Conservation (phyloP, 2,888 invertebrate species). For the Coenonympha arcania region DNA sequence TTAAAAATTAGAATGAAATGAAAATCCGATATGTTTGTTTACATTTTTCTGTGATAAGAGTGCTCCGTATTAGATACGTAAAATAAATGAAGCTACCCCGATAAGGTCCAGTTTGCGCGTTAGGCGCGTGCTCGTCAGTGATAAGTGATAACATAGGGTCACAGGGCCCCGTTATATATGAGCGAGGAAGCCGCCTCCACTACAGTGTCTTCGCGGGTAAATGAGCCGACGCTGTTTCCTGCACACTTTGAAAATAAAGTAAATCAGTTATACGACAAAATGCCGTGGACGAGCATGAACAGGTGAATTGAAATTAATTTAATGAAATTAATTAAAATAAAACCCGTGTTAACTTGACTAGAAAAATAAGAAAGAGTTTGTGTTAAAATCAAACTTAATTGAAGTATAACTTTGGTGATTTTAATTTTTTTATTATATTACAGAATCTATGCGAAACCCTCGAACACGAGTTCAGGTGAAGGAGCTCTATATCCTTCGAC, state of each 20-base stretch:
- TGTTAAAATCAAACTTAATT: too few species aligned
- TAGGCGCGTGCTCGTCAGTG: conserved; percentile 60
- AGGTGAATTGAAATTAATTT: conserved; percentile 37
- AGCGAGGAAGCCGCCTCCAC: conserved; percentile 33
- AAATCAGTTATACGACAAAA: conserved; percentile 42
- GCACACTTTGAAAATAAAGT: conserved; percentile 65
- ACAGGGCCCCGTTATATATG: conserved; percentile 59
- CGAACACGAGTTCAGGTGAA: conserved; percentile 56
- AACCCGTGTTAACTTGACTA: too few species aligned
- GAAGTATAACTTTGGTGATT: not conserved
- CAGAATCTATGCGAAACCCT: conserved; percentile 70
- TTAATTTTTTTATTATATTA: conserved; percentile 28
- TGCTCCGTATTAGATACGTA: conserved; percentile 18
- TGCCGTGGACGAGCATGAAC: conserved; percentile 71
- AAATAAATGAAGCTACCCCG: conserved; percentile 32
- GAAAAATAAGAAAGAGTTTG: too few species aligned
- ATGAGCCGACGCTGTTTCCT: conserved; percentile 61
- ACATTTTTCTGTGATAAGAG: conserved; percentile 18
- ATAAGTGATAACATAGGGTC: conserved; percentile 65
- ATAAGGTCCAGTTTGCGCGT: conserved; percentile 36
- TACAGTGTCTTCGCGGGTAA: conserved; percentile 45
- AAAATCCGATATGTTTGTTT: conserved; percentile 17
- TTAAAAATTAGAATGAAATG: not conserved
- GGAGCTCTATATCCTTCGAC: conserved; percentile 21
- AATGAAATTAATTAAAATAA: not conserved